Evolutionary conservation across 2,113 vertebrate species (phyloP), one percentile per base, ranked within the genome.

Genomic region (Tragelaphus scriptus): DNA sequence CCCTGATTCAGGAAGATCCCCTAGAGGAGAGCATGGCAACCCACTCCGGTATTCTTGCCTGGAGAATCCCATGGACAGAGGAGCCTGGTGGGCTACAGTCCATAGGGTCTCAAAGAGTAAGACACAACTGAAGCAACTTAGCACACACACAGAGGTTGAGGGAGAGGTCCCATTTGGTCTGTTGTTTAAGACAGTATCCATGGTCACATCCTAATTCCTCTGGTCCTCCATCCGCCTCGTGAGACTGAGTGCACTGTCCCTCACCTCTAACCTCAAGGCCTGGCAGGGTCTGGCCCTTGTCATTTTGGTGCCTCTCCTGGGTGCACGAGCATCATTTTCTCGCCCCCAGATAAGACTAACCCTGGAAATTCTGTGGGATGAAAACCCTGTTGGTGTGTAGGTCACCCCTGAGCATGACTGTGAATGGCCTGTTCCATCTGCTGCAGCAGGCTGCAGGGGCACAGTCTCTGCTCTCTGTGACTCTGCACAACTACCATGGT

Each of bases 121-220:
- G 21, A 75, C 36, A 13, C 0, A 1, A 25, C 21, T 40, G 68
- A 40, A 25, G 68, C 0, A 0, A 13, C 68, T 71, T 21, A 12
- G 36, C 11, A 75, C 1, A 12, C 68, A 25, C 0, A 11, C 68
- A 40, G 68, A 16, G 19, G 16, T 40, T 63, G 6, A 44, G 4
- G 2, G 5, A 2, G 15, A 77, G 2, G 16, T 59, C n/a, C n/a
- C 28, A 82, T 55, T 26, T 17, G 19, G 7, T 9, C 1, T 15
- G 13, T 6, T 32, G 13, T 13, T 47, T 59, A 15, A 40, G 23
- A 14, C 59, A 19, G 1, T 7, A 3, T 59, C 21, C 4, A 13
- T 26, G 0, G 0, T 28, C 23, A 55, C 7, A 68, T 11, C 55
- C 9, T 65, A 55, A 30, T 5, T 14, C 51, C 17, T 79, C 71